Evolutionary conservation across 1,140 invertebrate species (phyloP).

Genomic region (Drosophila azteca): DNA sequence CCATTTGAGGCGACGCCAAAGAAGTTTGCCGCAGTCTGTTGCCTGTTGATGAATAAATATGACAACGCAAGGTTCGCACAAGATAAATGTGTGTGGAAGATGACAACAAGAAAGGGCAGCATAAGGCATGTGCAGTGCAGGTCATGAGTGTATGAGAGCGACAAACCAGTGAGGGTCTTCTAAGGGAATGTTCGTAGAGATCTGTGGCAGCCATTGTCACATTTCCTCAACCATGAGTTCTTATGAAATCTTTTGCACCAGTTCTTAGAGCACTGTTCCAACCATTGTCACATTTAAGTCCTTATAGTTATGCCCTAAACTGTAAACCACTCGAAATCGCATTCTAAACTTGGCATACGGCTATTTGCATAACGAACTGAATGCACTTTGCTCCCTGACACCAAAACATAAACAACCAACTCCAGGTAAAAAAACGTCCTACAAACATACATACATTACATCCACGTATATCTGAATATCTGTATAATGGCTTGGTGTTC

Average conservation of each 20-base stretch:
- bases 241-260: too few relatives aligned
- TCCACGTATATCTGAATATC: too few relatives aligned
- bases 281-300: too few relatives aligned
- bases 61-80: constrained; percentile 42
- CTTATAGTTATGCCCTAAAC: not conserved
- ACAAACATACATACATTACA: not conserved
- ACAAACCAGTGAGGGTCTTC: not conserved
- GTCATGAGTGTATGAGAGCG: not conserved
- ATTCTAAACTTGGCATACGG: constrained; percentile 67
- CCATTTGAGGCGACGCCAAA: constrained; percentile 61
- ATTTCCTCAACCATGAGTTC: not conserved
- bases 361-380: constrained; percentile 69
- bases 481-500: not conserved
- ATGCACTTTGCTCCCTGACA: constrained; percentile 66
- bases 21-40: constrained; percentile 67
- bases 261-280: too few relatives aligned
- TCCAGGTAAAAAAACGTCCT: constrained; percentile 37
- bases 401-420: constrained; percentile 70
- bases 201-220: not conserved
- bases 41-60: constrained; percentile 70
- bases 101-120: constrained; percentile 14
- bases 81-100: constrained; percentile 41
- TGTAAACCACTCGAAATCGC: constrained; percentile 39
- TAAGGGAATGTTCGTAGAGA: too few relatives aligned
- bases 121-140: constrained; percentile 11